Evolutionary conservation across 2,888 invertebrate genomes (phyloP).

Genomic region (Temnothorax rugatulus): DNA sequence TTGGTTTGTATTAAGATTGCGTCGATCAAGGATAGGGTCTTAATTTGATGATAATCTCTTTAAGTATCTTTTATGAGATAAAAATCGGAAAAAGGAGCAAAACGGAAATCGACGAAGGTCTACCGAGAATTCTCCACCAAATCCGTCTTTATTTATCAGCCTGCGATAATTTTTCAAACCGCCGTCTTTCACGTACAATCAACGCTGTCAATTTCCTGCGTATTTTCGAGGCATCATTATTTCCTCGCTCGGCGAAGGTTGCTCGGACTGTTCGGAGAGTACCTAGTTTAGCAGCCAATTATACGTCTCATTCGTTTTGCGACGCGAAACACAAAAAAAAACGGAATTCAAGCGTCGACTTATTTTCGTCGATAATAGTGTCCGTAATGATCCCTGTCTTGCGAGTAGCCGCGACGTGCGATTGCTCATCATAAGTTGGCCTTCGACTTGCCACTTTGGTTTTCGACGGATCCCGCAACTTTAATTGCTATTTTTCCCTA

Average conservation of each 20-base stretch:
- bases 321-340: slow-evolving; percentile 10
- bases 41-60: slow-evolving; percentile 22
- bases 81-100: not conserved
- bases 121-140: not conserved
- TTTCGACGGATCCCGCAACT: not conserved
- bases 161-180: slow-evolving; percentile 13
- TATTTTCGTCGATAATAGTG: slow-evolving; percentile 31
- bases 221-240: slow-evolving; percentile 36
- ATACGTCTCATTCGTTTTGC: slow-evolving; percentile 16
- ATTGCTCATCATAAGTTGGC: slow-evolving; percentile 1
- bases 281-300: slow-evolving; percentile 33
- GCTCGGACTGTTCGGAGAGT: not conserved
- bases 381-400: slow-evolving; percentile 22
- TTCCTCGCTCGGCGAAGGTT: slow-evolving; percentile 17
- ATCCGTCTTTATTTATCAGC: slow-evolving; percentile 14
- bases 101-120: not conserved
- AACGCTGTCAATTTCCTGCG: slow-evolving; percentile 8
- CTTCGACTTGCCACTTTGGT: slow-evolving; percentile 1
- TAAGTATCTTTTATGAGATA: not conserved
- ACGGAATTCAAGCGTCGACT: slow-evolving; percentile 30
- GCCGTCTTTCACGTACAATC: not conserved
- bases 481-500: not conserved
- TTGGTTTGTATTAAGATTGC: not conserved
- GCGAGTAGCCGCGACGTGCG: slow-evolving; percentile 2
- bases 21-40: not conserved